These are phyloP conservation scores for Hyalella azteca DNA, from an alignment of 2,888 invertebrate genomes.

Conservation along the genomic window DNA sequence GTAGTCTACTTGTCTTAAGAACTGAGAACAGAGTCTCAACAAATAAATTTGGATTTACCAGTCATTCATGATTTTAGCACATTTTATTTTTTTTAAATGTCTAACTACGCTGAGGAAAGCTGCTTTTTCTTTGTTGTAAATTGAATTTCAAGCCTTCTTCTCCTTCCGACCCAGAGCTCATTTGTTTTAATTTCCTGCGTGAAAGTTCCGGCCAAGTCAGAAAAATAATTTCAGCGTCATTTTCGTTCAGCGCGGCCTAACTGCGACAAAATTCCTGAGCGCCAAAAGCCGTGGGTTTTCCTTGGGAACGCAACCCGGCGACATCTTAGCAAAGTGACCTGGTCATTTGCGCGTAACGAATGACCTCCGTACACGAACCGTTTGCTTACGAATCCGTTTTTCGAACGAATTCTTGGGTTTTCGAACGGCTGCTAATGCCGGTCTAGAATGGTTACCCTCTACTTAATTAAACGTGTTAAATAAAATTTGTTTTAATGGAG, in stretches of 20 bases:
- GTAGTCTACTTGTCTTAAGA: too few species aligned
- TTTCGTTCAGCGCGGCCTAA: conserved; percentile 1
- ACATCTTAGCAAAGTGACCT: conserved; percentile 17
- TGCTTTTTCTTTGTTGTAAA: background rate
- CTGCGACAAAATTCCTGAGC: conserved; percentile 5
- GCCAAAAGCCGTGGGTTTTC: conserved; percentile 19
- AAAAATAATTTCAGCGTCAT: conserved; percentile 21
- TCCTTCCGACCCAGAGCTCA: background rate
- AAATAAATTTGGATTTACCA: too few species aligned
- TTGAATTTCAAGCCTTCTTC: background rate
- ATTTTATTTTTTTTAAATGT: background rate
- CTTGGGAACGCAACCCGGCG: background rate
- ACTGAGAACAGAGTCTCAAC: too few species aligned
- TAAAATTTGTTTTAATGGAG: too few species aligned
- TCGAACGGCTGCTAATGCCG: background rate
- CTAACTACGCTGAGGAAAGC: background rate
- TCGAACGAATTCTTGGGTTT: background rate
- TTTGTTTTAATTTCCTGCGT: conserved; percentile 5
- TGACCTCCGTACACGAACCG: background rate
- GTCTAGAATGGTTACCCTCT: too few species aligned
- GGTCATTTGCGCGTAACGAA: background rate
- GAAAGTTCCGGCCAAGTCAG: background rate
- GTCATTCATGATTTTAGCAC: background rate
- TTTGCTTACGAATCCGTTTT: background rate
- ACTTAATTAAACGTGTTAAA: too few species aligned